These are phyloP conservation scores for Stichodactyla mertensii DNA, from an alignment of 64 coral and sea anemone genomes.

Conservation along the genomic window DNA sequence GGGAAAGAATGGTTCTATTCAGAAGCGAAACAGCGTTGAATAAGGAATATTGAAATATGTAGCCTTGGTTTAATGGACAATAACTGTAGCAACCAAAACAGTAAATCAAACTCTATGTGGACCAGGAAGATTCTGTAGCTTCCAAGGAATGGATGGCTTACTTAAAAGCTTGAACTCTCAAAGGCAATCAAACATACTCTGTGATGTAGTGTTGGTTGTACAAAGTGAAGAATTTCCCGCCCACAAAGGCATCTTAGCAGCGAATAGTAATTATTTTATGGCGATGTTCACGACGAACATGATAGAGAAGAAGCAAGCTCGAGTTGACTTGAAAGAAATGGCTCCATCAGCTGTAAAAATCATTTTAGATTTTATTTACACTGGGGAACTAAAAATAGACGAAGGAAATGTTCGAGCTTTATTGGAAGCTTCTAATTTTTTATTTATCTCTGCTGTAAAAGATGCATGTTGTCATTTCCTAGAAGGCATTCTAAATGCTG, in stretches of 20 bases:
- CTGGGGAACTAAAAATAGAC: slow-evolving; percentile 48
- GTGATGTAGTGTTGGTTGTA: slow-evolving; percentile 63
- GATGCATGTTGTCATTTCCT: slow-evolving; percentile 69
- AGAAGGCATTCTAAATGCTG: slow-evolving; percentile 30
- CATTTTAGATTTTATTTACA: slow-evolving; percentile 82
- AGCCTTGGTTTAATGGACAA: background rate
- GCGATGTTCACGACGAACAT: slow-evolving; percentile 87
- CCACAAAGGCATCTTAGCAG: slow-evolving; percentile 74
- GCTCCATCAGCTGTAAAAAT: slow-evolving; percentile 34
- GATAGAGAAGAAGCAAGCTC: slow-evolving; percentile 57
- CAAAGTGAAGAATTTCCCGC: slow-evolving; percentile 52
- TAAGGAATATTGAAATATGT: background rate
- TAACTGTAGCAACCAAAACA: background rate
- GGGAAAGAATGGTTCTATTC: background rate
- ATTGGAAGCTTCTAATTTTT: slow-evolving; percentile 78
- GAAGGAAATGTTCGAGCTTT: slow-evolving; percentile 58
- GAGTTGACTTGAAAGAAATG: slow-evolving; percentile 29
- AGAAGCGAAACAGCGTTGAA: background rate
- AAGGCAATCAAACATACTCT: slow-evolving; percentile 57
- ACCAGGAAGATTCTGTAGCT: background rate
- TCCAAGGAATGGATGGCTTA: background rate
- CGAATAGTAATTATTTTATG: slow-evolving; percentile 74
- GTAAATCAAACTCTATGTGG: background rate
- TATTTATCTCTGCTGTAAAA: slow-evolving; percentile 51
- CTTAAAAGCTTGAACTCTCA: slow-evolving; percentile 58